Evolutionary conservation across 2,888 invertebrate species (phyloP).

Genomic region (Scelioninae gen. 1): DNA sequence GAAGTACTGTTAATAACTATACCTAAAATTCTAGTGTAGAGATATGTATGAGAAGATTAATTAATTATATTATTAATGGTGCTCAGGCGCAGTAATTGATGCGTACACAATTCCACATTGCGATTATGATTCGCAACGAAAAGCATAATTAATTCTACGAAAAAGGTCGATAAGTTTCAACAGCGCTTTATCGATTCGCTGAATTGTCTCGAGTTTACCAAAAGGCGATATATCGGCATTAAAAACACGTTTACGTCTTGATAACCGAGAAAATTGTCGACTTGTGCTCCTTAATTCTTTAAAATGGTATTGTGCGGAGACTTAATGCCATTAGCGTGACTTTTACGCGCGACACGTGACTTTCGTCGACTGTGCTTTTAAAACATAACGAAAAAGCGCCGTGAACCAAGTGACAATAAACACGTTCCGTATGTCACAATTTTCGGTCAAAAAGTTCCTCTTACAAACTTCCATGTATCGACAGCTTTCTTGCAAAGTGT

Average conservation of each 20-base stretch:
- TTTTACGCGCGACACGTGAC: conserved; percentile 65
- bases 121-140: neutral
- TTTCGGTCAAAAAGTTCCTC: conserved; percentile 37
- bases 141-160: conserved; percentile 15
- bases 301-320: conserved; percentile 58
- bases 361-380: conserved; percentile 50
- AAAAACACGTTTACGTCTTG: conserved; percentile 56
- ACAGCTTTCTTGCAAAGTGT: conserved; percentile 10
- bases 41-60: neutral
- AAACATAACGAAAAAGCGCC: conserved; percentile 42
- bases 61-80: neutral
- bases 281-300: conserved; percentile 56
- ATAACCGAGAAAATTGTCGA: conserved; percentile 59
- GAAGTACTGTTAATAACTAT: no score
- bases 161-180: neutral
- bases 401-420: conserved; percentile 56
- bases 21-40: no score
- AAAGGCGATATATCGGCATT: conserved; percentile 57
- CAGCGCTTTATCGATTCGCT: conserved; percentile 9
- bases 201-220: conserved; percentile 40
- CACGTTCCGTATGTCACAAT: conserved; percentile 50
- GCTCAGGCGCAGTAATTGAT: neutral
- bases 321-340: conserved; percentile 63
- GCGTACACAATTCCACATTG: neutral
- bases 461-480: conserved; percentile 18